phyloP scores from a whole-genome alignment of 2,888 invertebrate species.

The Campaea margaritaria region DNA sequence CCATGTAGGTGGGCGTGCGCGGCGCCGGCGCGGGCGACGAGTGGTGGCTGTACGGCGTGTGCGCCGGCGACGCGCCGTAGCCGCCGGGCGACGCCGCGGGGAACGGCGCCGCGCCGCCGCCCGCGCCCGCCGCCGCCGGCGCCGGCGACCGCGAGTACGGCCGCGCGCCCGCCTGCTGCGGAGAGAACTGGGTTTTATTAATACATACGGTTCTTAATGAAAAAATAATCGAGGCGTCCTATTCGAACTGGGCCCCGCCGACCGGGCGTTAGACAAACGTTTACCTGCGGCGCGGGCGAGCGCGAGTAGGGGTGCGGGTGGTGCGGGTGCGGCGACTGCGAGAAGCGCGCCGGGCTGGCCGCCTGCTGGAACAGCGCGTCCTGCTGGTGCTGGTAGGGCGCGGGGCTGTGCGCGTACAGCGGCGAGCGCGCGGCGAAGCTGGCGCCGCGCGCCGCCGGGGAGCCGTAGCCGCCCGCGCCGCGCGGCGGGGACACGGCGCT shows the following conservation, averaged over 20 bases:
- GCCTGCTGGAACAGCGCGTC: constrained; percentile 39
- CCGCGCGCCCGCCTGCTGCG: constrained; percentile 38
- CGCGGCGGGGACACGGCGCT: constrained; percentile 58
- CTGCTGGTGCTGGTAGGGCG: constrained; percentile 50
- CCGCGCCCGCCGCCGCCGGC: constrained; percentile 39
- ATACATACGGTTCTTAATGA: too few relatives aligned
- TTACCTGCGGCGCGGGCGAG: constrained; percentile 61
- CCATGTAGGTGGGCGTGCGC: constrained; percentile 59
- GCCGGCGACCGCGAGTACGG: constrained; percentile 70
- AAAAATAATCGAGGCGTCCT: too few relatives aligned
- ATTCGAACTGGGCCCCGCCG: too few relatives aligned
- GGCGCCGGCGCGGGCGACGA: constrained; percentile 70
- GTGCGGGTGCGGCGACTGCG: constrained; percentile 58
- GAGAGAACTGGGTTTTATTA: neutral
- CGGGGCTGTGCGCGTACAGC: constrained; percentile 66
- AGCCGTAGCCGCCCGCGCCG: constrained; percentile 50
- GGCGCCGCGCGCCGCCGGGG: constrained; percentile 53
- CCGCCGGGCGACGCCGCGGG: constrained; percentile 69
- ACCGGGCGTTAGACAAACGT: too few relatives aligned
- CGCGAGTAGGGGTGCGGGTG: constrained; percentile 64
- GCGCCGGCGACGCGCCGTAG: constrained; percentile 76
- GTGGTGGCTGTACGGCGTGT: constrained; percentile 80
- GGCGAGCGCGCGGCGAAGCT: constrained; percentile 67
- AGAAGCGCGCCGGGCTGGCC: constrained; percentile 57
- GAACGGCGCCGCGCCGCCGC: constrained; percentile 52